Evolutionary conservation across 2,888 invertebrate genomes (phyloP).

Genomic region (Leptothorax acervorum): DNA sequence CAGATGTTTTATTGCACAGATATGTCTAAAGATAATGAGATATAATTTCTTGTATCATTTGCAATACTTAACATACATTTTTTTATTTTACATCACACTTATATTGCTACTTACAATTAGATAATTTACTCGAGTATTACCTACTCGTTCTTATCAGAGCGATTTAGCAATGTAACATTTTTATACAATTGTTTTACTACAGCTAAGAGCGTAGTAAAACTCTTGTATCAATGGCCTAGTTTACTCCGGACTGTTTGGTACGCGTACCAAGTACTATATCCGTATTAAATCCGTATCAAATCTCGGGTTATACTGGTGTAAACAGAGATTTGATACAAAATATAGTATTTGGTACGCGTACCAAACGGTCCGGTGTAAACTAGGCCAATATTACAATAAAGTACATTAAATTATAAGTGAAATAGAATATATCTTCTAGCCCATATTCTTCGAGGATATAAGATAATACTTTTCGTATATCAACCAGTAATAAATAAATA

Average conservation of each 20-base stretch:
- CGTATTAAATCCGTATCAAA: no score
- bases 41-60: constrained; percentile 70
- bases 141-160: constrained; percentile 1
- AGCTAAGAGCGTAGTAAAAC: constrained; percentile 31
- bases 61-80: constrained; percentile 68
- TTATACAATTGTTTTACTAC: constrained; percentile 39
- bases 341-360: no score
- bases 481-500: no score
- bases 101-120: constrained; percentile 66
- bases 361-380: no score
- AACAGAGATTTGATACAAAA: no score
- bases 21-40: constrained; percentile 82
- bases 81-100: constrained; percentile 66
- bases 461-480: constrained; percentile 11
- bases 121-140: constrained; percentile 30
- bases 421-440: constrained; percentile 71
- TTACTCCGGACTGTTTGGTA: no score
- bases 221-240: constrained; percentile 9
- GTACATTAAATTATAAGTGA: constrained; percentile 66
- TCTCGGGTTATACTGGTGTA: no score
- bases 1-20: constrained; percentile 83
- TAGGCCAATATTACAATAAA: constrained; percentile 51
- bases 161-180: constrained; percentile 55
- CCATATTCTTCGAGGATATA: constrained; percentile 69
- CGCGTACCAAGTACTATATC: no score